Base-by-base conservation (phyloP, 1,140 invertebrate species). In the Bicyclus anynana region DNA sequence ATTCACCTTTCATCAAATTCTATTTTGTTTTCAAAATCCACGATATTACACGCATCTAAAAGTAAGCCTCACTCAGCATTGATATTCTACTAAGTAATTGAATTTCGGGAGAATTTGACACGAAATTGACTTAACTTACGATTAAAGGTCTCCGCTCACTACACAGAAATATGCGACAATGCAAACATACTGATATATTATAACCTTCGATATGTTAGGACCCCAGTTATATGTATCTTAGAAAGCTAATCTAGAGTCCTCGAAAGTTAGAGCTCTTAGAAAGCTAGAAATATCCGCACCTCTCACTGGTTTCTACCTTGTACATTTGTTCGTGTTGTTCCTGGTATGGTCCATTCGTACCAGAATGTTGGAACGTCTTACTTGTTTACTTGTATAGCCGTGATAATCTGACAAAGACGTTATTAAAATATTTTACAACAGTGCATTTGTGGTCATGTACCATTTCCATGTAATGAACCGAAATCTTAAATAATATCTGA, bases 71-170 rank as follows among this genome's bases (percentile, higher is more conserved):
- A 69, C 56, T 71, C 72, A 74, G 77, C 72, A 67, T 73, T 72
- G 67, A 74, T 67, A 75, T 55, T 66, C 81, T 85, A 85, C 84
- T 82, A 83, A 87, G 79, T 87, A 87, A 85, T 87, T 87, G 84
- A 87, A 84, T 87, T 85, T 87, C 82, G 84, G 84, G 84, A 87
- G 82, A 87, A 85, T 87, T 86, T 85, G 78, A 85, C 84, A 84
- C 80, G 74, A 83, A 87, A 87, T 87, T 87, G 82, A 87, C 84
- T 84, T 83, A 82, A 79, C 73, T 87, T 87, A 87, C 80, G 72
- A 72, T 74, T 66, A 64, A 38, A 48, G 53, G 53, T 61, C 52
- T 46, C 62, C 21, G 27, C 50, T 20, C 33, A 38, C n/a, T 53
- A 18, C 35, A 53, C 10, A 52, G 17, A 17, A 37, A 9, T 44